These are phyloP conservation scores for Aspidoscelis tigris DNA, from an alignment of 2,113 vertebrate genomes.

Conservation along the genomic window DNA sequence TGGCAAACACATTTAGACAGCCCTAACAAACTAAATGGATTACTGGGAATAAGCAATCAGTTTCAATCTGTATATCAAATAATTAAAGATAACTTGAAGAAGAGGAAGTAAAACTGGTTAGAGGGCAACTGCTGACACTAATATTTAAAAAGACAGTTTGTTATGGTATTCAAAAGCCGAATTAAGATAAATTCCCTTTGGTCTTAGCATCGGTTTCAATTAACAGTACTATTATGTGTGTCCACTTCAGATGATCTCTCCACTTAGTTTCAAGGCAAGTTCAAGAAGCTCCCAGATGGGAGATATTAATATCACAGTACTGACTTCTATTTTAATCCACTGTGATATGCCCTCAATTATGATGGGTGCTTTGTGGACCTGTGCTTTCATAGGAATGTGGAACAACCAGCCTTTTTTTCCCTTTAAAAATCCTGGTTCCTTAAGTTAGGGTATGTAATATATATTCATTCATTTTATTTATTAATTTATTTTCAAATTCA, in stretches of 20 bases:
- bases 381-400: not conserved
- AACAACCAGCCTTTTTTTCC: not conserved
- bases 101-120: constrained; percentile 13
- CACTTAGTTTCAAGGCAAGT: not conserved
- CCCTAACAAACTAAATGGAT: constrained; percentile 38
- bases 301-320: not conserved
- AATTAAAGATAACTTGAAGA: constrained; percentile 11
- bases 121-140: not conserved
- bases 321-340: constrained; percentile 1
- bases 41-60: constrained; percentile 6
- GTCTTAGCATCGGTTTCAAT: constrained; percentile 14
- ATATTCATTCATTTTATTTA: no score
- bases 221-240: constrained; percentile 24
- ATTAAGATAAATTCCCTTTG: constrained; percentile 20
- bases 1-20: constrained; percentile 9
- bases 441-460: not conserved
- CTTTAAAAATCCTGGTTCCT: not conserved
- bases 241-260: constrained; percentile 18
- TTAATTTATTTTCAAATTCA: not conserved
- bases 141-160: constrained; percentile 23
- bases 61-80: constrained; percentile 19
- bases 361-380: not conserved
- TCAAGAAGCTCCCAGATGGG: constrained; percentile 16
- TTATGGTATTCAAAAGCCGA: constrained; percentile 25
- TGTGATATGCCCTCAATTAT: not conserved